These are phyloP conservation scores for Cotesia typhae DNA, from an alignment of 1,140 invertebrate species.

Conservation along the genomic window DNA sequence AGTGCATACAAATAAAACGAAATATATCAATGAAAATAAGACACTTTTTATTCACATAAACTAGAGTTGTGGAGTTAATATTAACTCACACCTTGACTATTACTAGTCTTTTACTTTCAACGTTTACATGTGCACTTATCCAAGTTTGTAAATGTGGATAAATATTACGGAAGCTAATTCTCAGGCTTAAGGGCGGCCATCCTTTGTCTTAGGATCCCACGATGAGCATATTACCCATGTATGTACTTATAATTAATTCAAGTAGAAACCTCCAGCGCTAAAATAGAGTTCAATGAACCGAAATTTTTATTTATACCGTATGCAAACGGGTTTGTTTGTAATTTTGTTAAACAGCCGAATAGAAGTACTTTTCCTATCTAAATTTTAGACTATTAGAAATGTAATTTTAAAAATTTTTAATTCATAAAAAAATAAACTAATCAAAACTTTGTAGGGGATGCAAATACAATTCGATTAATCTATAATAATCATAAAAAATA, in stretches of 20 bases:
- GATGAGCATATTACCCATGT: slow-evolving; percentile 49
- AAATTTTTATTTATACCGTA: background rate
- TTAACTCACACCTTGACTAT: no score
- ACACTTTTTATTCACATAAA: no score
- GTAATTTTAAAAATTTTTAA: no score
- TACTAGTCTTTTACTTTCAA: slow-evolving; percentile 6
- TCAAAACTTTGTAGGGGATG: no score
- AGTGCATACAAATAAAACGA: no score
- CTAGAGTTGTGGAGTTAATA: no score
- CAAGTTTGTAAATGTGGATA: background rate
- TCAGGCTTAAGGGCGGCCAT: slow-evolving; percentile 30
- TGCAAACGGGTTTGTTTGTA: slow-evolving; percentile 26
- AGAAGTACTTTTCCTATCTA: no score
- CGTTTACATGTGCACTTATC: slow-evolving; percentile 6
- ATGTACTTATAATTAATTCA: slow-evolving; percentile 50
- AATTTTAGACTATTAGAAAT: no score
- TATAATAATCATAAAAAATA: no score
- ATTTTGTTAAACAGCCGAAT: background rate
- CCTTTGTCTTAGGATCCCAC: slow-evolving; percentile 47
- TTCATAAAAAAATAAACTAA: no score
- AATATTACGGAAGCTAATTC: slow-evolving; percentile 30
- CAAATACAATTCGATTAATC: no score
- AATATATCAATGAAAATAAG: no score
- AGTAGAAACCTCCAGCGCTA: slow-evolving; percentile 27
- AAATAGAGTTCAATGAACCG: slow-evolving; percentile 27